Percentiles rank a stretch among this genome's conserved stretches.
Conservation (phyloP, 2,113 vertebrate genomes). For the Notarius lentiginosus region DNA sequence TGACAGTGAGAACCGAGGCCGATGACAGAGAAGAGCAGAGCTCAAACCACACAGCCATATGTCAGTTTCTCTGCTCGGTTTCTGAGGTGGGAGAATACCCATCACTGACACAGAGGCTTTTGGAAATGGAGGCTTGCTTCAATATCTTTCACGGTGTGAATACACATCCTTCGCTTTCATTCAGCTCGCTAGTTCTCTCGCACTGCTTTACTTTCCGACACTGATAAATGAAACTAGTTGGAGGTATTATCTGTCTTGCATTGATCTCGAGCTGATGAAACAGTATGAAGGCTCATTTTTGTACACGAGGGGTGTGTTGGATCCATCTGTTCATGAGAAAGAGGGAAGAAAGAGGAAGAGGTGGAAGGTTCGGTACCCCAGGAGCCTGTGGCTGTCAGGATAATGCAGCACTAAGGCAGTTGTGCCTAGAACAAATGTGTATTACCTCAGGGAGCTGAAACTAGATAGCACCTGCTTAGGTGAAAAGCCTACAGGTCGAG, state of each 20-base stretch:
- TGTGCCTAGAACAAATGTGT: slow-evolving; percentile 67
- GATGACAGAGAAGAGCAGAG: slow-evolving; percentile 25
- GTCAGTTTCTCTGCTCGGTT: slow-evolving; percentile 13
- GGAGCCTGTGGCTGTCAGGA: slow-evolving; percentile 66
- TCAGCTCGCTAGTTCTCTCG: neutral
- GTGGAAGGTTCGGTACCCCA: slow-evolving; percentile 51
- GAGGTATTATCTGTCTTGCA: slow-evolving; percentile 40
- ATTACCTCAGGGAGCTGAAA: slow-evolving; percentile 67
- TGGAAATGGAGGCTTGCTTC: neutral
- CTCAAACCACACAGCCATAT: slow-evolving; percentile 33
- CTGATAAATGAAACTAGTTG: slow-evolving; percentile 47
- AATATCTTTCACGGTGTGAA: neutral
- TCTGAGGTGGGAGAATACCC: slow-evolving; percentile 3
- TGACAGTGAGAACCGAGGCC: slow-evolving; percentile 27
- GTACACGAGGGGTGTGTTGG: neutral
- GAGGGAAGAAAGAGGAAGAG: slow-evolving; percentile 15
- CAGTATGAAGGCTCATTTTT: slow-evolving; percentile 36
- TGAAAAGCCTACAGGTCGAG: slow-evolving; percentile 23
- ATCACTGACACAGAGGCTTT: slow-evolving; percentile 14
- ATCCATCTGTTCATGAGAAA: neutral
- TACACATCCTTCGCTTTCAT: neutral
- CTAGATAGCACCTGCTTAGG: slow-evolving; percentile 72
- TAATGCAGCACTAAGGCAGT: slow-evolving; percentile 67
- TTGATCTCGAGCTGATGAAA: slow-evolving; percentile 31
- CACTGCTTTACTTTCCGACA: slow-evolving; percentile 28